These are phyloP conservation scores for Chrysemys picta DNA, from an alignment of 2,113 vertebrate species.

Conservation along the genomic window DNA sequence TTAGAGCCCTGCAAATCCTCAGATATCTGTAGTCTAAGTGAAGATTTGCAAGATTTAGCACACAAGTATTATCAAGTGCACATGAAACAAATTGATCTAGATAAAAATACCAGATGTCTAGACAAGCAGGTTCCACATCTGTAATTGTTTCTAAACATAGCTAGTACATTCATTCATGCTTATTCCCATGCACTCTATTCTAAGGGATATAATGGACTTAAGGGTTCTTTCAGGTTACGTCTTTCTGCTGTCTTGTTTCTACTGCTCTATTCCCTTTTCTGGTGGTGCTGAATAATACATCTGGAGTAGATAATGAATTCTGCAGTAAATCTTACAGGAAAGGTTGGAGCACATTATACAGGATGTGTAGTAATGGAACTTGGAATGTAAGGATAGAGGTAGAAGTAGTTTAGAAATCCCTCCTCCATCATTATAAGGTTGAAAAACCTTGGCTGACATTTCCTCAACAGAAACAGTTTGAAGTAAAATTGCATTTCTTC, in stretches of 20 bases:
- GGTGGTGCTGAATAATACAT: not conserved
- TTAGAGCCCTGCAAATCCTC: too few relatives aligned
- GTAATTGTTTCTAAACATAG: not conserved
- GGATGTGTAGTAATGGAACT: fast-evolving
- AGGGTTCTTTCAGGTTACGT: not conserved
- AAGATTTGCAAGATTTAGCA: not conserved
- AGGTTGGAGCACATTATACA: fast-evolving
- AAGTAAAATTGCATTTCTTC: not conserved
- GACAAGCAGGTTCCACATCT: not conserved
- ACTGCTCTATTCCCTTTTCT: not conserved
- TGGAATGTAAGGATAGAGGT: not conserved
- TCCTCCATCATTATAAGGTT: not conserved
- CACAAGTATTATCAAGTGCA: not conserved
- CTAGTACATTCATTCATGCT: not conserved
- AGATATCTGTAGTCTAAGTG: not conserved
- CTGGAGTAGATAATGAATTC: not conserved
- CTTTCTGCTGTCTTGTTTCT: not conserved
- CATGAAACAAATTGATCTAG: not conserved
- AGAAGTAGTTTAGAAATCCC: not conserved
- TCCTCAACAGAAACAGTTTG: not conserved
- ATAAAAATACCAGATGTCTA: not conserved
- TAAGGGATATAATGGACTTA: not conserved
- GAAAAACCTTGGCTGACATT: not conserved
- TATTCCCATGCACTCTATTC: fast-evolving
- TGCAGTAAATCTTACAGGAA: not conserved